Conservation (phyloP, 2,113 vertebrate genomes). For the Pogona vitticeps region DNA sequence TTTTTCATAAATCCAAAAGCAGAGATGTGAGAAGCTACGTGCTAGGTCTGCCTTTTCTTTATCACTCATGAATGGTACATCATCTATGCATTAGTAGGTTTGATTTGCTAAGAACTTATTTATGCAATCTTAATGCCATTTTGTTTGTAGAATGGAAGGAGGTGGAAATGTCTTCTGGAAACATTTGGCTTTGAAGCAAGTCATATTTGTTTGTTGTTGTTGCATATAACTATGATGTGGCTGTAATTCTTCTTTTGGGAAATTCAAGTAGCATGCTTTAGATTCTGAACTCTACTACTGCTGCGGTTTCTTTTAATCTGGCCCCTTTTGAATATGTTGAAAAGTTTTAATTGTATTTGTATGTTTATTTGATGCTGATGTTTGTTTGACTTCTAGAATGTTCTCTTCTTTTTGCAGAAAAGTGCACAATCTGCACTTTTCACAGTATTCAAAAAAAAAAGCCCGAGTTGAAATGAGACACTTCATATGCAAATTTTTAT, state of each 20-base stretch:
- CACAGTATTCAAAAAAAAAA: too few species aligned
- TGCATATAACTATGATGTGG: neutral
- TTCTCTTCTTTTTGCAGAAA: neutral
- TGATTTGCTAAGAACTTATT: neutral
- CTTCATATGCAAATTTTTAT: too few species aligned
- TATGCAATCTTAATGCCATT: slow-evolving; percentile 2
- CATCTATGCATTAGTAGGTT: neutral
- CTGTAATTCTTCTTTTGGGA: neutral
- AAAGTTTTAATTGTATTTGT: neutral
- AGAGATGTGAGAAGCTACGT: too few species aligned
- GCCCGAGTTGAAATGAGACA: too few species aligned
- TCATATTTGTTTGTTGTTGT: neutral
- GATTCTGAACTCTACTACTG: neutral
- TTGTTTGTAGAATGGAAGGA: slow-evolving; percentile 28
- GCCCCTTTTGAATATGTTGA: neutral
- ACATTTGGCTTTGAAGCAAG: neutral
- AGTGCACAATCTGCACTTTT: too few species aligned
- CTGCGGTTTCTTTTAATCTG: neutral
- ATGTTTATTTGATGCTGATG: neutral
- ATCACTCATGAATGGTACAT: neutral
- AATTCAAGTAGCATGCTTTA: neutral
- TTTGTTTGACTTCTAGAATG: neutral
- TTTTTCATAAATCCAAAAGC: too few species aligned
- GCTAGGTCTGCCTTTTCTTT: too few species aligned
- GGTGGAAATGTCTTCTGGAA: neutral